Base-by-base conservation (phyloP, 2,888 invertebrate species). In the Lysandra bellargus region DNA sequence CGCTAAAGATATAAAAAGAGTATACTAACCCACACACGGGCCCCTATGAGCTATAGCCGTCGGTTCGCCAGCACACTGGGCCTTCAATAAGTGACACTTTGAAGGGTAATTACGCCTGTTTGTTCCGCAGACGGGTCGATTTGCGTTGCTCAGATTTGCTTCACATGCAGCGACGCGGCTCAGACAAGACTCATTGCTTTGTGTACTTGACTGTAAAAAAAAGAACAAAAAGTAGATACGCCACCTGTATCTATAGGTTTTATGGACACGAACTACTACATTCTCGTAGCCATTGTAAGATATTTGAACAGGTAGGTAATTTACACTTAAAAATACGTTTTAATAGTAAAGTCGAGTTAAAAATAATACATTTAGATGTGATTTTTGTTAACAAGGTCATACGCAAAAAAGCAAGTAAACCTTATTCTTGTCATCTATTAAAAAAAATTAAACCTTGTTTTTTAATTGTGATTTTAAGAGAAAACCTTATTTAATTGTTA, bases 61-160 rank as follows among this genome's bases (percentile, higher is more conserved):
- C 80, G 96, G 95, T 85, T 95, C 95, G n/a, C 97, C 96, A 83
- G 96, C 95, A 87, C 98, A 98, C 87, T 97, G 97, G 44, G 96
- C 97, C 83, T 96, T 95, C 86, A 97, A 95, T 83, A 98, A 95
- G 83, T 97, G 97, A 88, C 98, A 98, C 82, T 97, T 95, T 81
- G 97, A 97, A 73, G 96, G 95, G 92, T 98, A 98, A 44, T 98
- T 98, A 82, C 96, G 95, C 23, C 97, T 97, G 88, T 98, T 98
- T 44, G 97, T 96, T 73, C 97, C 98, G 88, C 98, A 98, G 73
- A 97, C 96, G 0, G 96, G 95, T 64, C 95, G 90, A 79, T 91
- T 90, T 76, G 89, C 82, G 73, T 83, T 87, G 6, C 87, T 87
- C 0, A 84, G 81, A 80, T 86, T 90, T n/a, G 87, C 83, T 81